phyloP scores from a whole-genome alignment of 1,140 invertebrate genomes.

The Pantala flavescens region DNA sequence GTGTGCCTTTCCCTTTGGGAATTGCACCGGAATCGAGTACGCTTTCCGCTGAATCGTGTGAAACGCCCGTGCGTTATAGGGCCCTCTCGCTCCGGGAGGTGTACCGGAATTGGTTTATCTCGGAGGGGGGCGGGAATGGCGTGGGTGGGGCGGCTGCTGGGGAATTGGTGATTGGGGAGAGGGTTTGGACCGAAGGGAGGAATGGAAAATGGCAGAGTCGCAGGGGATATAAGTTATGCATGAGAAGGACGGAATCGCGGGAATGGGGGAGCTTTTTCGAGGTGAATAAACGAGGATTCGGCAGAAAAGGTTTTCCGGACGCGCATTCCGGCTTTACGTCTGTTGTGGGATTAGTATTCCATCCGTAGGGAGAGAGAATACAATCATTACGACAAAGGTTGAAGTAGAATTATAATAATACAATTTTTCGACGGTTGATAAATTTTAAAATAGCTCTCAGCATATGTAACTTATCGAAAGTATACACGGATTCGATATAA shows the following conservation, averaged over 20 bases:
- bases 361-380: too few species aligned
- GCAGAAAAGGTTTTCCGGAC: too few species aligned
- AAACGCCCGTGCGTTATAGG: background rate
- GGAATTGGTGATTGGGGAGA: background rate
- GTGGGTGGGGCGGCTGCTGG: background rate
- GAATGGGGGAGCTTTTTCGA: too few species aligned
- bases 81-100: background rate
- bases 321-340: too few species aligned
- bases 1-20: background rate
- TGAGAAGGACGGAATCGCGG: background rate
- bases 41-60: background rate
- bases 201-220: background rate
- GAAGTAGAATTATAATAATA: too few species aligned
- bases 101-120: background rate
- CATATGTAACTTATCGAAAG: too few species aligned
- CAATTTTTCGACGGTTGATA: too few species aligned
- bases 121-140: background rate
- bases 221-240: slow-evolving; percentile 3
- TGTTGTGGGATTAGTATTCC: too few species aligned
- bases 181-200: background rate
- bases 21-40: background rate
- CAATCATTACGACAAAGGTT: too few species aligned
- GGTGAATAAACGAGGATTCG: too few species aligned
- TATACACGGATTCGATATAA: too few species aligned
- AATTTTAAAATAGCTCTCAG: too few species aligned